Evolutionary conservation across 2,797 vertebrate genomes (phyloP), one percentile per base, ranked within the genome.

Genomic region (Typhlichthys subterraneus): DNA sequence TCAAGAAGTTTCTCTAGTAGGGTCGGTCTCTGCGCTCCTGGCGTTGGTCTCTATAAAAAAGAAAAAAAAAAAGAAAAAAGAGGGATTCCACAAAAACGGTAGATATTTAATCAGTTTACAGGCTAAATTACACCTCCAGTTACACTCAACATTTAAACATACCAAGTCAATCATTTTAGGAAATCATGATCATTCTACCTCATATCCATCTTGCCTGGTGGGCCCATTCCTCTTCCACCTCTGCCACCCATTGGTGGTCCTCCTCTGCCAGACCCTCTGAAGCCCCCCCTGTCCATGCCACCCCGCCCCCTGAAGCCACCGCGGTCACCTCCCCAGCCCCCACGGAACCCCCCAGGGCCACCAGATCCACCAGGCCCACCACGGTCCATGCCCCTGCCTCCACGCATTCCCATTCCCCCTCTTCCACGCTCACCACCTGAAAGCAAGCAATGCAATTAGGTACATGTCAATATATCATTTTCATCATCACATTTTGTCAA

Each of bases 131-230:
- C 38, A 42, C 7, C 38, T 9, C 9, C 38, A 9, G 23, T 29
- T 4, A 29, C 3, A 29, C 3, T 29, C 23, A 29, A 29, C 23
- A 29, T 29, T 29, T 29, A 4, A 29, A 29, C 23, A 29, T 29
- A 29, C 23, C 23, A 29, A 29, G 23, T 29, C 23, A 29, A 29
- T 29, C 4, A 4, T 42, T 8, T 42, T 42, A 12, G 12, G 4
- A 2, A n/a, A 46, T 19, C 6, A 14, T 48, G 3, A 7, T 14
- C 45, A 1, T 3, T 72, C 15, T 91, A 97, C 97, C 97, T 97
- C 90, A 93, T 93, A 82, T 99, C 96, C 94, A 98, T 94, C 81
- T 98, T 98, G n/a, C 96, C 96, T 5, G 95, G 95, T 1, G 95
- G 95, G 52, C 96, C 95, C 76, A 97, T 96, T 69, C 96, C 93